Percentiles rank a stretch among this genome's conserved stretches.
Evolutionary conservation across 2,797 vertebrate genomes (phyloP).

Genomic region (Acomys russatus): DNA sequence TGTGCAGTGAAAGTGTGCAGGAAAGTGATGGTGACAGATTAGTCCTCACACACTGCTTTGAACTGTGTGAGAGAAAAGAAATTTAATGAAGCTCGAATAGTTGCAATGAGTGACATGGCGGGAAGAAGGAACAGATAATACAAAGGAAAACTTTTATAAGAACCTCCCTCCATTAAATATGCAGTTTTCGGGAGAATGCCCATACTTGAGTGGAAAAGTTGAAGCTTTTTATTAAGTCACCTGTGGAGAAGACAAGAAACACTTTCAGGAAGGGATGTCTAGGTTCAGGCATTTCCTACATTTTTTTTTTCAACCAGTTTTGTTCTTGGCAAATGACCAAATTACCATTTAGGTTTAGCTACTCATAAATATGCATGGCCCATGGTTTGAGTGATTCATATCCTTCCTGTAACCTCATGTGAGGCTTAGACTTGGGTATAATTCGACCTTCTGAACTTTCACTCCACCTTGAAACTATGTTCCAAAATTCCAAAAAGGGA

Average conservation of each 20-base stretch:
- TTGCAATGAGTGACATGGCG: background rate
- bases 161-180: background rate
- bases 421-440: background rate
- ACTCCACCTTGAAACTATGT: slow-evolving; percentile 1
- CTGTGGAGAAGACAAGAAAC: background rate
- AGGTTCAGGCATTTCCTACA: background rate
- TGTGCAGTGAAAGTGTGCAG: background rate
- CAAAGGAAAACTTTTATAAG: background rate
- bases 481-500: slow-evolving; percentile 38
- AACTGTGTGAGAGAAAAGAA: background rate
- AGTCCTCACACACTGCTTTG: background rate
- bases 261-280: background rate
- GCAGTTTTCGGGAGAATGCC: background rate
- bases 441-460: slow-evolving; percentile 42
- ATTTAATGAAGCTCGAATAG: background rate
- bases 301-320: slow-evolving; percentile 2
- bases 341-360: slow-evolving; percentile 17
- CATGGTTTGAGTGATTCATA: slow-evolving; percentile 12
- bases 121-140: background rate
- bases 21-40: background rate
- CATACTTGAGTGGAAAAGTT: slow-evolving; percentile 4
- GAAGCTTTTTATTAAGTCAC: slow-evolving; percentile 12
- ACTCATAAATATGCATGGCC: background rate
- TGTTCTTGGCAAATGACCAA: slow-evolving; percentile 53
- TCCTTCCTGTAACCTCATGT: background rate